Conservation (phyloP, 2,797 vertebrate genomes). For the Chrosomus eos region DNA sequence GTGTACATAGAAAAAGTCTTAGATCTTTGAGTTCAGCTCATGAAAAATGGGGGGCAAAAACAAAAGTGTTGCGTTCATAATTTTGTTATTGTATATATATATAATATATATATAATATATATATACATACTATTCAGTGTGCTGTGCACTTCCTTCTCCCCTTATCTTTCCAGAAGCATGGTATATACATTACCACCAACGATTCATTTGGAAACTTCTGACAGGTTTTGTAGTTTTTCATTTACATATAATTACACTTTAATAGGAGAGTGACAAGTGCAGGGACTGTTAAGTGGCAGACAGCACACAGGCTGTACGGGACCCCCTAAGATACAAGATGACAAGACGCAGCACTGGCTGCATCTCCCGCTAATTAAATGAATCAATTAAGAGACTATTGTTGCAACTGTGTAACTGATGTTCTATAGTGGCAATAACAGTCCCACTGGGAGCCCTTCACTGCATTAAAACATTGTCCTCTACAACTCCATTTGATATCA, state of each 20-base stretch:
- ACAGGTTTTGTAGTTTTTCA: constrained; percentile 71
- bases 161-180: constrained; percentile 24
- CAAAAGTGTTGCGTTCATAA: no score
- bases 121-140: neutral
- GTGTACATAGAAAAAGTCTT: no score
- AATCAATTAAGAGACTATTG: constrained; percentile 99
- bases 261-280: constrained; percentile 79
- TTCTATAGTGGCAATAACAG: constrained; percentile 91
- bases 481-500: constrained; percentile 95
- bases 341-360: constrained; percentile 87
- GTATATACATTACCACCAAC: constrained; percentile 37
- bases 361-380: constrained; percentile 99
- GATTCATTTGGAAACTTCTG: constrained; percentile 70
- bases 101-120: neutral
- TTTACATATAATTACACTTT: constrained; percentile 84
- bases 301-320: constrained; percentile 65
- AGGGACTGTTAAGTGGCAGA: constrained; percentile 76
- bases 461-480: constrained; percentile 94
- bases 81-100: no score
- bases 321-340: constrained; percentile 84
- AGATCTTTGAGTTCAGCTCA: no score
- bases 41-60: no score
- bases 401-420: constrained; percentile 96
- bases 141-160: constrained; percentile 20
- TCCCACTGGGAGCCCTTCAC: constrained; percentile 90